Evolutionary conservation across 2,797 vertebrate genomes (phyloP).

Genomic region (Spea hammondii): DNA sequence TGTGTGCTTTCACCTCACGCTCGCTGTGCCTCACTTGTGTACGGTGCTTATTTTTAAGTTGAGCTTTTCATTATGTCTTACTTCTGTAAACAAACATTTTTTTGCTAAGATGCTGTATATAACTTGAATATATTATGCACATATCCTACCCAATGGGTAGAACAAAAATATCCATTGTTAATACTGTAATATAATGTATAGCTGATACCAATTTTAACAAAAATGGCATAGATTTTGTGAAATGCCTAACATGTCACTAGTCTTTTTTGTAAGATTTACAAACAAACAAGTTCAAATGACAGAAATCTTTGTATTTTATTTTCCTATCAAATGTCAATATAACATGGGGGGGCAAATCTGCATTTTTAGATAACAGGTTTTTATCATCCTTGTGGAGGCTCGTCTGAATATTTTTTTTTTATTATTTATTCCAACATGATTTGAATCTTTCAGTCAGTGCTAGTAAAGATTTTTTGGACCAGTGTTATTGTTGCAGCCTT

Average conservation of each 20-base stretch:
- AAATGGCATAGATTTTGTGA: slow-evolving; percentile 87
- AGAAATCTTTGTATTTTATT: slow-evolving; percentile 87
- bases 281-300: slow-evolving; percentile 79
- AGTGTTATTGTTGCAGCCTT: slow-evolving; percentile 58
- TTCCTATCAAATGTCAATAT: slow-evolving; percentile 83
- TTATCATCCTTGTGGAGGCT: slow-evolving; percentile 59
- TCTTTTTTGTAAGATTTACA: slow-evolving; percentile 84
- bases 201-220: slow-evolving; percentile 86
- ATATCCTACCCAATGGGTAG: slow-evolving; percentile 99
- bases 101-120: slow-evolving; percentile 94
- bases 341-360: slow-evolving; percentile 65
- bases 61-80: slow-evolving; percentile 71
- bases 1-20: slow-evolving; percentile 79
- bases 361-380: slow-evolving; percentile 64
- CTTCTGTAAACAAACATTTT: slow-evolving; percentile 57
- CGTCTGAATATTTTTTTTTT: slow-evolving; percentile 51
- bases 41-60: slow-evolving; percentile 88
- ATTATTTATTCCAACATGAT: slow-evolving; percentile 58
- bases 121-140: slow-evolving; percentile 96
- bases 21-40: slow-evolving; percentile 91
- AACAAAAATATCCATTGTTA: slow-evolving; percentile 80
- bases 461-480: slow-evolving; percentile 64
- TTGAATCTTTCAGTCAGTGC: slow-evolving; percentile 63
- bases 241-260: slow-evolving; percentile 80
- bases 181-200: slow-evolving; percentile 96